Evolutionary conservation across 1,140 invertebrate species (phyloP).

Genomic region (Heliconius melpomene): DNA sequence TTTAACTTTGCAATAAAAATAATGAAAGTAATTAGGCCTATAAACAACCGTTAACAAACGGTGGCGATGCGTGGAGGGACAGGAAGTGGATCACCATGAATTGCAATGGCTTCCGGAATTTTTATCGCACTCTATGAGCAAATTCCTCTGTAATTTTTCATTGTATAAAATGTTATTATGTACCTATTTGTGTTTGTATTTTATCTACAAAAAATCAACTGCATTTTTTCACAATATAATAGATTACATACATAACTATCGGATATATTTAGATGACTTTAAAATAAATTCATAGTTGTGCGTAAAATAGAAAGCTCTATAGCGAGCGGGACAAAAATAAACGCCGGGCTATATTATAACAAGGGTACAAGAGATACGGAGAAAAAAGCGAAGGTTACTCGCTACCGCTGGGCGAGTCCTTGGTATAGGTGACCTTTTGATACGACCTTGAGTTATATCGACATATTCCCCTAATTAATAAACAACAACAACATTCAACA

Average conservation of each 20-base stretch:
- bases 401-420: constrained; percentile 55
- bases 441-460: constrained; percentile 55
- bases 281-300: constrained; percentile 17
- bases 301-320: constrained; percentile 31
- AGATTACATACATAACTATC: not conserved
- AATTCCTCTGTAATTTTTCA: constrained; percentile 29
- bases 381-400: constrained; percentile 50
- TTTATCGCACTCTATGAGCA: constrained; percentile 34
- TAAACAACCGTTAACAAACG: constrained; percentile 65
- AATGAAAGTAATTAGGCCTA: constrained; percentile 35
- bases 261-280: not conserved
- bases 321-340: constrained; percentile 43
- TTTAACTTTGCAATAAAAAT: not conserved
- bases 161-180: constrained; percentile 14
- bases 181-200: not conserved
- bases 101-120: constrained; percentile 65
- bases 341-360: constrained; percentile 28
- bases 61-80: constrained; percentile 63
- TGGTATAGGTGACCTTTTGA: constrained; percentile 50
- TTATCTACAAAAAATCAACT: not conserved
- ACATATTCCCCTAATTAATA: not conserved
- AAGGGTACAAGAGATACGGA: constrained; percentile 38
- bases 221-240: constrained; percentile 1
- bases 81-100: constrained; percentile 65
- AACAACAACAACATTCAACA: not conserved